Evolutionary conservation across 2,888 invertebrate genomes (phyloP).

Genomic region (Boloria euphrosyne): DNA sequence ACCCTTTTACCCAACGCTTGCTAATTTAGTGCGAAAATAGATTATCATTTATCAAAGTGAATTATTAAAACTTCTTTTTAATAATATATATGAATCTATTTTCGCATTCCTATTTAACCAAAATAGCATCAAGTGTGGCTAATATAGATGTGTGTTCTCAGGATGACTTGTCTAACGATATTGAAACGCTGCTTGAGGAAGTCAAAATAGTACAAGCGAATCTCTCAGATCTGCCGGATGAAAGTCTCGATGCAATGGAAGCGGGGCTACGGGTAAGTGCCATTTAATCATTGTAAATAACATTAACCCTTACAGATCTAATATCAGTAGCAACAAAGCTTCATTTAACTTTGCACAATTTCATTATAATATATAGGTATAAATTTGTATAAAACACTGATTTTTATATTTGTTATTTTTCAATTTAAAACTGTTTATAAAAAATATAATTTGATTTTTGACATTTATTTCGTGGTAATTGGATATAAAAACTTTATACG

Average conservation of each 20-base stretch:
- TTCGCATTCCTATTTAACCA: conserved; percentile 20
- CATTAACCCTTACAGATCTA: conserved; percentile 26
- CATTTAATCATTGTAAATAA: conserved; percentile 50
- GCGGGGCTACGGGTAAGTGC: conserved; percentile 86
- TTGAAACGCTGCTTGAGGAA: conserved; percentile 86
- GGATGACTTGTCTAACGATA: conserved; percentile 85
- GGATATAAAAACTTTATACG: background rate
- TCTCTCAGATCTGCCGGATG: conserved; percentile 86
- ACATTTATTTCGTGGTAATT: background rate
- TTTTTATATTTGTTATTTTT: background rate
- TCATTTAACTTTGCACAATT: conserved; percentile 13
- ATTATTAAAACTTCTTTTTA: conserved; percentile 3
- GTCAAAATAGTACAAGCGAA: conserved; percentile 86
- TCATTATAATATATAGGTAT: background rate
- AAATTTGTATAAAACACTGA: background rate
- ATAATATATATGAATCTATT: conserved; percentile 31
- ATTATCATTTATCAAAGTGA: conserved; percentile 30
- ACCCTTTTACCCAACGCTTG: conserved; percentile 43
- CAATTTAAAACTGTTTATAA: background rate
- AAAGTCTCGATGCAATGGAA: conserved; percentile 88
- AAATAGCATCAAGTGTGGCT: conserved; percentile 50
- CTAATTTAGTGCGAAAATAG: conserved; percentile 35
- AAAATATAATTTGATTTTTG: background rate
- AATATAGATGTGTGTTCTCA: conserved; percentile 78
- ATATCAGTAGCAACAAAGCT: background rate